Conservation (phyloP, 2,888 invertebrate species). For the Pseudococcus longispinus region DNA sequence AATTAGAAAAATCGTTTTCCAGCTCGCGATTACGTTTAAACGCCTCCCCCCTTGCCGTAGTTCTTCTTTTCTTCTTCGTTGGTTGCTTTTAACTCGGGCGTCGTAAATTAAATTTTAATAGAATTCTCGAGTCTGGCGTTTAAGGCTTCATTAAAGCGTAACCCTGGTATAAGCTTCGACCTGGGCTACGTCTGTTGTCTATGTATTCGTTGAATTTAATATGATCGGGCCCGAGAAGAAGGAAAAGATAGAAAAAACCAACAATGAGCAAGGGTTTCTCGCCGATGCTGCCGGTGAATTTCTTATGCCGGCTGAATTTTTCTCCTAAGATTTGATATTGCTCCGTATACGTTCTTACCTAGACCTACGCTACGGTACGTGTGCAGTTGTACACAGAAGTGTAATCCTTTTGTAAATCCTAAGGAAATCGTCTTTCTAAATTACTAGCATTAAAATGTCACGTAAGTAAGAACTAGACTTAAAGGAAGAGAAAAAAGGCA, state of each 20-base stretch:
- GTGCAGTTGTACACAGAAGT: neutral
- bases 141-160: slow-evolving; percentile 22
- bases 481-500: neutral
- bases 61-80: neutral
- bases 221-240: neutral
- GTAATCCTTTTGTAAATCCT: slow-evolving; percentile 45
- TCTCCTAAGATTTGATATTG: neutral
- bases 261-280: neutral
- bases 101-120: slow-evolving; percentile 34
- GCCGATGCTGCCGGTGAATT: neutral
- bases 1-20: slow-evolving; percentile 20
- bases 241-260: neutral
- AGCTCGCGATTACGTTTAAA: slow-evolving; percentile 8
- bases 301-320: neutral
- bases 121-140: slow-evolving; percentile 23
- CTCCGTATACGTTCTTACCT: neutral
- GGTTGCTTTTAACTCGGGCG: neutral
- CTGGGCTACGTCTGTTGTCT: neutral
- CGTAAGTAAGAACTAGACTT: slow-evolving; percentile 9
- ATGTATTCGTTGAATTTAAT: slow-evolving; percentile 12
- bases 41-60: neutral
- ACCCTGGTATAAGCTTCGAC: neutral
- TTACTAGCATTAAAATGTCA: slow-evolving; percentile 34
- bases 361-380: neutral
- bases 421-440: slow-evolving; percentile 34